Evolutionary conservation across 2,888 invertebrate species (phyloP).

Genomic region (Ptychoptera albimana): DNA sequence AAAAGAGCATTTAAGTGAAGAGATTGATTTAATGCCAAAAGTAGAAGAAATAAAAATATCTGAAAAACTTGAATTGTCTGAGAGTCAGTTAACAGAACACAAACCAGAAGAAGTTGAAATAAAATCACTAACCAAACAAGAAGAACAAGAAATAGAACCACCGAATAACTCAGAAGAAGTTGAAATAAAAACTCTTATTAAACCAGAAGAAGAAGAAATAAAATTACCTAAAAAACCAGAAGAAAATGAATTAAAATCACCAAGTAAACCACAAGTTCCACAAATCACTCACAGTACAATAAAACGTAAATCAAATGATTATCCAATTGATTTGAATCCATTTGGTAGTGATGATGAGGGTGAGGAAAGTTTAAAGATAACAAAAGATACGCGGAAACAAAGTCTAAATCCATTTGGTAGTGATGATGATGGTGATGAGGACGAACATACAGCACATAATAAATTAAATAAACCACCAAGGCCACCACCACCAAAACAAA

Average conservation of each 20-base stretch:
- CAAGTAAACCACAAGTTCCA: background rate
- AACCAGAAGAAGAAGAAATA: background rate
- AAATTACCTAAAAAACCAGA: background rate
- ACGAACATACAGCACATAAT: conserved; percentile 10
- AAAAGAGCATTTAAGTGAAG: background rate
- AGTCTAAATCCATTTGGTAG: conserved; percentile 50
- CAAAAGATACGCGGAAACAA: conserved; percentile 11
- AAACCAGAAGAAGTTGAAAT: too few species aligned
- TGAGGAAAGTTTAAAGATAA: conserved; percentile 27
- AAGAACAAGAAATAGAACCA: too few species aligned
- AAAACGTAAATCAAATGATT: conserved; percentile 20
- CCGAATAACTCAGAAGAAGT: too few species aligned
- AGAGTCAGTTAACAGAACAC: too few species aligned
- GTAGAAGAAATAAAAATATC: conserved; percentile 6
- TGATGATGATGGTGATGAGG: conserved; percentile 39
- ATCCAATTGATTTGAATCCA: conserved; percentile 72
- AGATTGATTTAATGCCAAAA: conserved; percentile 4
- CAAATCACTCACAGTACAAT: background rate
- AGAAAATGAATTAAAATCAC: background rate
- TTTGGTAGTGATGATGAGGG: conserved; percentile 55
- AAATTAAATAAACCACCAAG: conserved; percentile 21
- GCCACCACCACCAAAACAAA: conserved; percentile 27
- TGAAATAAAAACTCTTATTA: too few species aligned
- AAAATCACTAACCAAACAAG: too few species aligned
- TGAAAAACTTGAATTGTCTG: too few species aligned